phyloP scores from a whole-genome alignment of 2,113 vertebrate species.

The Neogobius melanostomus region DNA sequence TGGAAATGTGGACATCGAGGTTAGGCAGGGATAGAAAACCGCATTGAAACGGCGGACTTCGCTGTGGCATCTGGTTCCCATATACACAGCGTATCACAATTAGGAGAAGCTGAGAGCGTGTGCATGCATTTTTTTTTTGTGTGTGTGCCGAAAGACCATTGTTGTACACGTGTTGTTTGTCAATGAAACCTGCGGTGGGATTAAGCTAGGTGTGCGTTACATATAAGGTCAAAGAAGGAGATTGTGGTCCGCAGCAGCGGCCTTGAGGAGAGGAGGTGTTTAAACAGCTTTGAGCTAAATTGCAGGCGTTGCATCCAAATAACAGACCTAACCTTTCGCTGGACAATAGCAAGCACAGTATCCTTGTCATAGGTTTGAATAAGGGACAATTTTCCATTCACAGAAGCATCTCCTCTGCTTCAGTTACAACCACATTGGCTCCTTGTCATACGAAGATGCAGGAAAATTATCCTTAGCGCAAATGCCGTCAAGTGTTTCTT shows the following conservation, averaged over 20 bases:
- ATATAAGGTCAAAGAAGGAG: slow-evolving; percentile 8
- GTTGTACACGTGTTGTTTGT: slow-evolving; percentile 18
- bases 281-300: slow-evolving; percentile 32
- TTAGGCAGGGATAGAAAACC: slow-evolving; percentile 73
- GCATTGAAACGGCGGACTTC: slow-evolving; percentile 72
- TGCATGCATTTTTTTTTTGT: slow-evolving; percentile 29
- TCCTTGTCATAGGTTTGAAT: slow-evolving; percentile 47
- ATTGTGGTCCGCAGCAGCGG: slow-evolving; percentile 2
- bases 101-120: slow-evolving; percentile 73
- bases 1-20: slow-evolving; percentile 71
- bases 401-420: slow-evolving; percentile 53
- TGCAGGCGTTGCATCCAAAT: slow-evolving; percentile 27
- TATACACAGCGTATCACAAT: slow-evolving; percentile 76
- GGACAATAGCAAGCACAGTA: slow-evolving; percentile 25
- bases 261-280: slow-evolving; percentile 20
- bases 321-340: slow-evolving; percentile 14
- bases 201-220: background rate
- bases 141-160: slow-evolving; percentile 3
- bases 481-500: slow-evolving; percentile 25
- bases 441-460: slow-evolving; percentile 46
- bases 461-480: slow-evolving; percentile 54
- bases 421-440: slow-evolving; percentile 55
- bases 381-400: slow-evolving; percentile 52
- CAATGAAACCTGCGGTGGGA: slow-evolving; percentile 19
- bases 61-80: slow-evolving; percentile 80